Percentiles rank a stretch among this genome's conserved stretches.
Conservation (phyloP, 2,797 vertebrate genomes). For the Gymnoscopelus microlampas region DNA sequence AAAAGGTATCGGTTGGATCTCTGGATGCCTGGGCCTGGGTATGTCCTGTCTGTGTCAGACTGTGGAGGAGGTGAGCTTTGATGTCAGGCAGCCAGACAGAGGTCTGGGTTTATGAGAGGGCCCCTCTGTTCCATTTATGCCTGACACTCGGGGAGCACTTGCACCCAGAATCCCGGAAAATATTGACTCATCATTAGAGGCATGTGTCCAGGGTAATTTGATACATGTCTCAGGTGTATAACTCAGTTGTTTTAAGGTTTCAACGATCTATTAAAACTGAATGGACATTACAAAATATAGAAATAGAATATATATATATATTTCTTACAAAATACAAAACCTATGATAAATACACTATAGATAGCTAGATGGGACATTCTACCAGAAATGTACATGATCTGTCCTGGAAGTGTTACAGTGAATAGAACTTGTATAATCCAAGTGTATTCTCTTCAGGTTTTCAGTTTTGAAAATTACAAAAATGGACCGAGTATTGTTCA, state of each 20-base stretch:
- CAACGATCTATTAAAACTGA: not conserved
- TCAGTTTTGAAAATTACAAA: no score
- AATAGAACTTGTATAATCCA: no score
- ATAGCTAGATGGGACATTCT: no score
- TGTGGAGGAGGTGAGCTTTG: conserved; percentile 39
- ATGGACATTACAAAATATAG: not conserved
- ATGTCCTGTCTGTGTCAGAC: conserved; percentile 35
- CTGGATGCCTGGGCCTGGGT: conserved; percentile 19
- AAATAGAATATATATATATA: no score
- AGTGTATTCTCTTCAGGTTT: no score
- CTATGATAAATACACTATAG: no score
- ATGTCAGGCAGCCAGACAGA: conserved; percentile 29
- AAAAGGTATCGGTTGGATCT: conserved; percentile 29
- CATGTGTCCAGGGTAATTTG: conserved; percentile 11
- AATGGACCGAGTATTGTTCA: no score
- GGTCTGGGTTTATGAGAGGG: conserved; percentile 40
- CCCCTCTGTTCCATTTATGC: conserved; percentile 35
- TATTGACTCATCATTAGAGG: conserved; percentile 28
- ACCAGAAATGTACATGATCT: no score
- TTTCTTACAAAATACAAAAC: no score
- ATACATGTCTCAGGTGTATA: not conserved
- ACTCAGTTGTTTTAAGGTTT: not conserved
- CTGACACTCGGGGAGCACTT: conserved; percentile 13
- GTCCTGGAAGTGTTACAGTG: no score
- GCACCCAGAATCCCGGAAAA: conserved; percentile 32